These are phyloP conservation scores for Platysteira castanea DNA, from an alignment of 2,113 vertebrate species.

Conservation along the genomic window DNA sequence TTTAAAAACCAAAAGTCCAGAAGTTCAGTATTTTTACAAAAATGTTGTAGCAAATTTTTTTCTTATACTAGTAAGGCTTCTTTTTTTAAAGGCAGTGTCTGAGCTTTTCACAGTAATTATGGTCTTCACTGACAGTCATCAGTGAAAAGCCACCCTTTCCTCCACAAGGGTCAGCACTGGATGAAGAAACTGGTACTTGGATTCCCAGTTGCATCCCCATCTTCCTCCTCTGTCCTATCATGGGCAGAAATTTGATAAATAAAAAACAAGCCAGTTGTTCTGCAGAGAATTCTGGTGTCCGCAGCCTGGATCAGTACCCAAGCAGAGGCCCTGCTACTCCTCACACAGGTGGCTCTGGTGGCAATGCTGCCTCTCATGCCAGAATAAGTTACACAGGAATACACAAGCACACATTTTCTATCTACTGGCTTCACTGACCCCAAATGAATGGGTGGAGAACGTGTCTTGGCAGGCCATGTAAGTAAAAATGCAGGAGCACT, in stretches of 20 bases:
- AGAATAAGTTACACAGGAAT: background rate
- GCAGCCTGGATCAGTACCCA: background rate
- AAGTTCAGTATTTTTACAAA: background rate
- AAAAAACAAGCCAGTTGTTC: background rate
- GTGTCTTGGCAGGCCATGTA: rapidly evolving
- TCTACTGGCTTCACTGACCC: background rate
- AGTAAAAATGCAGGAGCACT: background rate
- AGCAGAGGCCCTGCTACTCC: background rate
- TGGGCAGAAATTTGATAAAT: background rate
- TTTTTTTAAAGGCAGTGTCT: background rate
- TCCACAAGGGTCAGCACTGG: background rate
- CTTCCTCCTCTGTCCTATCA: background rate
- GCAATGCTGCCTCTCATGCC: background rate
- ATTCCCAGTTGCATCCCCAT: background rate
- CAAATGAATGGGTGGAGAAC: background rate
- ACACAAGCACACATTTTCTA: background rate
- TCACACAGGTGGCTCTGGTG: background rate
- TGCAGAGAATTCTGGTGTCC: background rate
- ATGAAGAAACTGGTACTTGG: background rate
- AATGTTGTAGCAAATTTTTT: background rate
- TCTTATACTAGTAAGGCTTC: background rate
- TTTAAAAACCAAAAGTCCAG: background rate
- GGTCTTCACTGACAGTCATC: background rate
- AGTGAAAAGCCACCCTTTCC: background rate
- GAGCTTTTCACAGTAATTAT: background rate